A percentile compares a stretch with the other conserved stretches of the same genome.
Conservation (phyloP, 2,888 invertebrate genomes). For the Syrphus vitripennis region DNA sequence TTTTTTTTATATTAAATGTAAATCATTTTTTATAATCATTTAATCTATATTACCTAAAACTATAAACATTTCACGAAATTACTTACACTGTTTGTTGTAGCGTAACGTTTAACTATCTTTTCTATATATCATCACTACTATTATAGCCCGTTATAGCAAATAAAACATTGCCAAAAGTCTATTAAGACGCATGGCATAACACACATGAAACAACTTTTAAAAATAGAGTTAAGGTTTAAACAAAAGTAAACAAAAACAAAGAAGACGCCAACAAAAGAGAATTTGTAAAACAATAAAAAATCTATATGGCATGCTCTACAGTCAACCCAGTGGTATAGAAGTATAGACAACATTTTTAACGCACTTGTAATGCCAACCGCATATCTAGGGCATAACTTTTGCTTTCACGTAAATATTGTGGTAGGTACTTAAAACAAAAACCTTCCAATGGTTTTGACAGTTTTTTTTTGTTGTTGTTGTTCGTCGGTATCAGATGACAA, state of each 20-base stretch:
- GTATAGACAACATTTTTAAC: not conserved
- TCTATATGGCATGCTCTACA: constrained; percentile 40
- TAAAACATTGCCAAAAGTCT: constrained; percentile 39
- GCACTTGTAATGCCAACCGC: constrained; percentile 44
- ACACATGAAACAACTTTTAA: not conserved
- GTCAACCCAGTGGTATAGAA: constrained; percentile 17
- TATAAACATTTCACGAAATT: constrained; percentile 33
- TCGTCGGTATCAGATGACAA: not conserved
- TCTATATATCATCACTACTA: not conserved
- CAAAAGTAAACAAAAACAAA: constrained; percentile 63
- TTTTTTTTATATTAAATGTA: not conserved
- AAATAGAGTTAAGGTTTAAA: not conserved
- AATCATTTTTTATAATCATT: not conserved
- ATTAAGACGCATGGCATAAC: constrained; percentile 39
- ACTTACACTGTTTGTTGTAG: constrained; percentile 22
- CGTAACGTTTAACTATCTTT: not conserved
- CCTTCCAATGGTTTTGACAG: not conserved
- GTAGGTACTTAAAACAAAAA: constrained; percentile 2
- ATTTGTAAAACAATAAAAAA: constrained; percentile 35
- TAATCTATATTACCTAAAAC: constrained; percentile 8
- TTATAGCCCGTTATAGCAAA: not conserved
- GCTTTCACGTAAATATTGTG: constrained; percentile 41
- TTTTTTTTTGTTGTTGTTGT: not conserved
- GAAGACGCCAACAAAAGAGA: constrained; percentile 50
- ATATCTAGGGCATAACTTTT: constrained; percentile 63